Conservation (phyloP, 2,113 vertebrate genomes). For the Callocephalon fimbriatum region DNA sequence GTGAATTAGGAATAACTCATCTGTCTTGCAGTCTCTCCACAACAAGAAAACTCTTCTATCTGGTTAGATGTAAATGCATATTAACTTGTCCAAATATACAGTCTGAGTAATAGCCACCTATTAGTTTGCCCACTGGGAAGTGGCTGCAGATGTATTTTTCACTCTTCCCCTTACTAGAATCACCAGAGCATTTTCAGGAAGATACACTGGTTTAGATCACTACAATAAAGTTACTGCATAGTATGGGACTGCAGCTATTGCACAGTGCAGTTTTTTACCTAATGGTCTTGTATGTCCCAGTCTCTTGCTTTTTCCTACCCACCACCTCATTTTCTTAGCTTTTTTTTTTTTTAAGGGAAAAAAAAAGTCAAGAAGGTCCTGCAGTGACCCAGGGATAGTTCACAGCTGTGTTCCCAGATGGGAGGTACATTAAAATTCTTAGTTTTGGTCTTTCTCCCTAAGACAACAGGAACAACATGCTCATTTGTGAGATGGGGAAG, state of each 20-base stretch:
- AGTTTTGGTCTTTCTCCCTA: constrained; percentile 63
- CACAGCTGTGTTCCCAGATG: constrained; percentile 37
- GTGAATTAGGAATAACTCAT: constrained; percentile 33
- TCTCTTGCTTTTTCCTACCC: background rate
- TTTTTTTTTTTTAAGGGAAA: background rate
- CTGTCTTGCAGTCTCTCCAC: background rate
- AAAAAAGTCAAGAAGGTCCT: background rate
- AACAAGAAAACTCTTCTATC: background rate
- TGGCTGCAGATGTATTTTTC: background rate
- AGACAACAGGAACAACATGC: constrained; percentile 64
- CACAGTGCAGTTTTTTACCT: background rate
- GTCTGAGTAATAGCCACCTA: background rate
- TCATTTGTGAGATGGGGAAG: constrained; percentile 67
- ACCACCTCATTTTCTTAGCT: background rate
- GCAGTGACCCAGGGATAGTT: background rate
- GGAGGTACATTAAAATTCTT: constrained; percentile 48
- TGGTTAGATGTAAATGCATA: background rate
- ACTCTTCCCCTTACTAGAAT: background rate
- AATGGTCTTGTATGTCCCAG: background rate
- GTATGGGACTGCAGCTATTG: background rate
- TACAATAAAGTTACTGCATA: background rate
- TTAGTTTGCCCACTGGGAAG: constrained; percentile 7
- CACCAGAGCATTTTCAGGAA: background rate
- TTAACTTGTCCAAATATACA: background rate
- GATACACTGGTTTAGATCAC: background rate